Evolutionary conservation across 2,113 vertebrate species (phyloP).

Genomic region (Nasalis larvatus): DNA sequence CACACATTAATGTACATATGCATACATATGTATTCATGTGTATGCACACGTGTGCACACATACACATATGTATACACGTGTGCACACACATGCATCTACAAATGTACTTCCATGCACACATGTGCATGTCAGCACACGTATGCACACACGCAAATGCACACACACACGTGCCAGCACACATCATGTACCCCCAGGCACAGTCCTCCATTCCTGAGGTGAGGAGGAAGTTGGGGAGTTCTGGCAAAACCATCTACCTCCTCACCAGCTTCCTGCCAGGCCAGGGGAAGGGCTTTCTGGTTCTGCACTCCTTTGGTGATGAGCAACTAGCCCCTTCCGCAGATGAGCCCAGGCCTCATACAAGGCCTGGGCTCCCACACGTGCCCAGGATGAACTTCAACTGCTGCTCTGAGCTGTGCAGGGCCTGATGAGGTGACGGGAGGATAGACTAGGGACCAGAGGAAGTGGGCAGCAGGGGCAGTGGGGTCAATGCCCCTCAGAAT

Average conservation of each 20-base stretch:
- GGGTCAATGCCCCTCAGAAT: not conserved
- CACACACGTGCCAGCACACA: no score
- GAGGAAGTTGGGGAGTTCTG: no score
- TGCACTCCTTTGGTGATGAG: not conserved
- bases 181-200: not conserved
- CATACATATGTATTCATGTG: fast-evolving
- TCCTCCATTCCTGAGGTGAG: not conserved
- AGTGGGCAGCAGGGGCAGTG: no score
- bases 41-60: not conserved
- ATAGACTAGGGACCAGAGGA: fast-evolving
- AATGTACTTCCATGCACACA: no score
- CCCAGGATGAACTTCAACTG: not conserved
- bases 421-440: not conserved
- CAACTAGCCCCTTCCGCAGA: not conserved
- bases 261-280: not conserved
- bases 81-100: not conserved
- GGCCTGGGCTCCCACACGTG: not conserved
- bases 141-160: no score
- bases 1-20: no score
- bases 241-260: not conserved
- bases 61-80: not conserved
- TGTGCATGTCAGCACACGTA: not conserved
- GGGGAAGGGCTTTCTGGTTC: not conserved
- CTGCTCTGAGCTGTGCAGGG: not conserved
- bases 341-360: not conserved